Percentiles rank a stretch among this genome's conserved stretches.
Conservation (phyloP, 2,797 vertebrate species). For the Urosaurus nigricauda region DNA sequence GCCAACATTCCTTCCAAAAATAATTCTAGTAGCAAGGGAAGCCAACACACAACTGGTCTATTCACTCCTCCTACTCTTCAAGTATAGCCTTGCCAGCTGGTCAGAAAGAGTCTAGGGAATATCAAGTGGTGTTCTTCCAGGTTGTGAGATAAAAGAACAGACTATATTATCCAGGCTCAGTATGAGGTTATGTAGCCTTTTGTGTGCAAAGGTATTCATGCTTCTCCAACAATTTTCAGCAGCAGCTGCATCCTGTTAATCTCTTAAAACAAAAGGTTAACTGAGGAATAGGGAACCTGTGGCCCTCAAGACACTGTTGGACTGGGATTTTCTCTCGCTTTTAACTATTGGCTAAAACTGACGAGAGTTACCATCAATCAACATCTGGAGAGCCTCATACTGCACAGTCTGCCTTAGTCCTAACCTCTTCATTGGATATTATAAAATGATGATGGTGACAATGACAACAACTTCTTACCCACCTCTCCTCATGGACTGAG, state of each 20-base stretch:
- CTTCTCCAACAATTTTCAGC: background rate
- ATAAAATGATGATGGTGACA: no score
- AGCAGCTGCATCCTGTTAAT: background rate
- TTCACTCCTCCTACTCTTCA: background rate
- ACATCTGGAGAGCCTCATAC: background rate
- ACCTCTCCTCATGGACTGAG: no score
- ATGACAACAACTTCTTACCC: no score
- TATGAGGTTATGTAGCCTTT: background rate
- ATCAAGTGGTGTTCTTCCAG: rapidly evolving
- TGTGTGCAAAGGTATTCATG: background rate
- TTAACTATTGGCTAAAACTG: background rate
- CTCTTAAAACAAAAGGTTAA: background rate
- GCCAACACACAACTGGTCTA: background rate
- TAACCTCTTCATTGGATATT: background rate
- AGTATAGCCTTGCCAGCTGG: constrained; percentile 36
- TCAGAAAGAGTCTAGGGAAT: background rate
- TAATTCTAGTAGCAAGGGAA: constrained; percentile 12
- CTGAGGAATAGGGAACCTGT: background rate
- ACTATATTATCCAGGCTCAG: background rate
- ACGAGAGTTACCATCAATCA: background rate
- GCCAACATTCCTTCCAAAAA: constrained; percentile 23
- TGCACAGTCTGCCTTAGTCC: background rate
- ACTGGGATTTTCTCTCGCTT: background rate
- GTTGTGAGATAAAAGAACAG: background rate
- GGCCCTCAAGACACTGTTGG: background rate